A percentile compares a stretch with the other conserved stretches of the same genome.
phyloP scores from a whole-genome alignment of 2,888 invertebrate genomes.

The Chorisops tibialis region DNA sequence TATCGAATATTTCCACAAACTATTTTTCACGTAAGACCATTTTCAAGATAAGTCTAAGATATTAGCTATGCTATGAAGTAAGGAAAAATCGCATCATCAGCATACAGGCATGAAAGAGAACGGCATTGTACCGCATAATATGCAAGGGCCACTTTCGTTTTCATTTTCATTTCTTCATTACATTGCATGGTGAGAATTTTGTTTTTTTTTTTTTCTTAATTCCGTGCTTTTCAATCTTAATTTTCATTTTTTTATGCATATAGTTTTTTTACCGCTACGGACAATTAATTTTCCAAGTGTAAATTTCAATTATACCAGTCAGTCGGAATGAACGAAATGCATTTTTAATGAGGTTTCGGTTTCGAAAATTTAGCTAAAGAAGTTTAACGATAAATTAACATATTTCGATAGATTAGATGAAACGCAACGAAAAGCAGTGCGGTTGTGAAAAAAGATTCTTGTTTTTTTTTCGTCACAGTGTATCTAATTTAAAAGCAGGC shows the following conservation, averaged over 20 bases:
- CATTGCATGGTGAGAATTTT: background rate
- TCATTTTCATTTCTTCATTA: background rate
- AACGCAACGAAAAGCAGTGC: too few relatives aligned
- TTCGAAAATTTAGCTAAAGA: constrained; percentile 1
- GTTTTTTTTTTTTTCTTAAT: background rate
- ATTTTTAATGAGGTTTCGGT: constrained; percentile 3
- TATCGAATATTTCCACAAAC: too few relatives aligned
- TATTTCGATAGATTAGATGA: too few relatives aligned
- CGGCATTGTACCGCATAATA: background rate
- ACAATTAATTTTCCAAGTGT: constrained; percentile 12
- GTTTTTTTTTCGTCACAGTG: too few relatives aligned
- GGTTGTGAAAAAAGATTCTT: too few relatives aligned
- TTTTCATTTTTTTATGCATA: background rate
- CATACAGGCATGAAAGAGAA: too few relatives aligned
- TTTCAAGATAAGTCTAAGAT: too few relatives aligned
- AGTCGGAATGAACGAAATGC: background rate
- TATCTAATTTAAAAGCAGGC: too few relatives aligned
- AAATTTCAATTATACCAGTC: constrained; percentile 15
- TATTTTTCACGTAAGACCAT: too few relatives aligned
- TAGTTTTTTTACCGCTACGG: background rate
- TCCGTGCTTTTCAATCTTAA: background rate
- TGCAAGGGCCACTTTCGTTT: background rate
- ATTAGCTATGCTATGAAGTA: too few relatives aligned
- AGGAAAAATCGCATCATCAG: too few relatives aligned
- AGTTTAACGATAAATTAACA: too few relatives aligned